These are phyloP conservation scores for Dione juno DNA, from an alignment of 2,888 invertebrate species.

Conservation along the genomic window DNA sequence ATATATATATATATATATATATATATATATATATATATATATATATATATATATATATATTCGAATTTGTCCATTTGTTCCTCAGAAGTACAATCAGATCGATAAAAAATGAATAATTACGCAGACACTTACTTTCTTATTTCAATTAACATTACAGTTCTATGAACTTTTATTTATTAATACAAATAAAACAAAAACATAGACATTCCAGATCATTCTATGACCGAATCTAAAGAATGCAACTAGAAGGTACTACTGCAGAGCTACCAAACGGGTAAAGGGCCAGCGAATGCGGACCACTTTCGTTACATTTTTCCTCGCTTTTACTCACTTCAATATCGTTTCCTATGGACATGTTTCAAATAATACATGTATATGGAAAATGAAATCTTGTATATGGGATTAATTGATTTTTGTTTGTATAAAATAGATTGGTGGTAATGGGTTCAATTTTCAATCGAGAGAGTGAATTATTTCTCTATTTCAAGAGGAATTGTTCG, in stretches of 20 bases:
- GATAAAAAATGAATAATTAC: too few relatives aligned
- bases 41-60: too few relatives aligned
- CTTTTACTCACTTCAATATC: constrained; percentile 41
- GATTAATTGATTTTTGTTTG: too few relatives aligned
- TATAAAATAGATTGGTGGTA: too few relatives aligned
- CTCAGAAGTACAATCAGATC: too few relatives aligned
- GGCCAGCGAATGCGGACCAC: constrained; percentile 35
- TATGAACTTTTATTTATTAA: neutral
- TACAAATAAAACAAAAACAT: neutral
- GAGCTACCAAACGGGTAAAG: constrained; percentile 26
- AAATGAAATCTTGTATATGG: too few relatives aligned
- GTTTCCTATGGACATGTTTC: constrained; percentile 33
- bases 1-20: too few relatives aligned
- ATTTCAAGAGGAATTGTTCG: too few relatives aligned
- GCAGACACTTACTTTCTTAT: neutral
- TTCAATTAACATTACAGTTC: neutral
- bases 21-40: too few relatives aligned
- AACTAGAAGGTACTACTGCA: neutral
- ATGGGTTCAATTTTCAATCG: too few relatives aligned
- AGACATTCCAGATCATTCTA: neutral
- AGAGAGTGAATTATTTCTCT: too few relatives aligned
- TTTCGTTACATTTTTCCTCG: constrained; percentile 40
- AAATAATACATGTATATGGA: constrained; percentile 27
- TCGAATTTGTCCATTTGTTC: too few relatives aligned
- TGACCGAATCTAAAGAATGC: constrained; percentile 2